Evolutionary conservation across 2,888 invertebrate species (phyloP).

Genomic region (Cheilosia urbana): DNA sequence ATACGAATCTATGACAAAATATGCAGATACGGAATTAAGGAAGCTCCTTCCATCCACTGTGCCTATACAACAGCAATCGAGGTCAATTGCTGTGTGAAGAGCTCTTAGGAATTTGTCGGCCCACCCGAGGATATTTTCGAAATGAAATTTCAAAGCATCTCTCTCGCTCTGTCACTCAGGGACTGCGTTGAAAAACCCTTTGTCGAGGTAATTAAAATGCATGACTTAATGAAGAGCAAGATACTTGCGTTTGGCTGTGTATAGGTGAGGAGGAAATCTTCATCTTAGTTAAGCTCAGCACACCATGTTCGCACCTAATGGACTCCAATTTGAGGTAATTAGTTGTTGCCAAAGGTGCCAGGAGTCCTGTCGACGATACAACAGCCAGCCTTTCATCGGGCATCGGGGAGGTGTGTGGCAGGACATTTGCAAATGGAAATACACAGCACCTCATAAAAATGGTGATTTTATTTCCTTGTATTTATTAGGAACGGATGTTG

Average conservation of each 20-base stretch:
- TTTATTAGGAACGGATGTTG: conserved; percentile 73
- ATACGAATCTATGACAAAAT: background rate
- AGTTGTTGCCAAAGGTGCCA: conserved; percentile 70
- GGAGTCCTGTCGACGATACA: conserved; percentile 61
- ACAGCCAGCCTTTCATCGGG: conserved; percentile 5
- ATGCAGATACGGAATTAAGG: background rate
- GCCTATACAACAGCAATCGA: conserved; percentile 38
- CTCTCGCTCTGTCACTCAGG: background rate
- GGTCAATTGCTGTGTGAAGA: conserved; percentile 53
- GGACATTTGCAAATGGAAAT: conserved; percentile 59
- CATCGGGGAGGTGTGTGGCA: background rate
- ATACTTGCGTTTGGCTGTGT: background rate
- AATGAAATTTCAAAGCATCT: conserved; percentile 4
- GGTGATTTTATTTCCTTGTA: conserved; percentile 74
- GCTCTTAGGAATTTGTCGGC: conserved; percentile 2
- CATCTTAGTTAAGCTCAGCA: conserved; percentile 63
- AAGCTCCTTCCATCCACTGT: conserved; percentile 2
- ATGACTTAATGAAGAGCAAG: conserved; percentile 68
- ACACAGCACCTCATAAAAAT: conserved; percentile 68
- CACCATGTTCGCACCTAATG: conserved; percentile 73
- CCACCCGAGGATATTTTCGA: background rate
- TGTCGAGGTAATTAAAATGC: conserved; percentile 68
- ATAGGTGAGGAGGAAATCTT: conserved; percentile 20
- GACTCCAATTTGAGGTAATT: conserved; percentile 73
- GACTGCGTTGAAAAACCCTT: conserved; percentile 35